phyloP scores from a whole-genome alignment of 2,797 vertebrate species.

The Protonibea diacanthus region DNA sequence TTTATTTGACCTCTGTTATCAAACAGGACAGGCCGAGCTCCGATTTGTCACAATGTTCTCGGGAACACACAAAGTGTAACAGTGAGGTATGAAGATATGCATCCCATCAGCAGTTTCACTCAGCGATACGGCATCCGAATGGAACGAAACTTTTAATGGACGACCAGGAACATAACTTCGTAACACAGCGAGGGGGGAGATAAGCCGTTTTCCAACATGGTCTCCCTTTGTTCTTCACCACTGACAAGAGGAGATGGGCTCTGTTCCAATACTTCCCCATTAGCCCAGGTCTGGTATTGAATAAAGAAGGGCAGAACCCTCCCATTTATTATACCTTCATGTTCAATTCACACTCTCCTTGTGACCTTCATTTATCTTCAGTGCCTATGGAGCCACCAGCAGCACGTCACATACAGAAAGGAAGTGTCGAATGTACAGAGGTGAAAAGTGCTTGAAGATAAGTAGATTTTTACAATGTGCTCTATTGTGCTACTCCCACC shows the following conservation, averaged over 20 bases:
- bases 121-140: constrained; percentile 20
- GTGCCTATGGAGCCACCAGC: neutral
- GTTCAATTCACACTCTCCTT: constrained; percentile 24
- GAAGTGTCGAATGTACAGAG: no score
- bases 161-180: constrained; percentile 9
- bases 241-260: constrained; percentile 36
- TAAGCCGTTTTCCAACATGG: constrained; percentile 12
- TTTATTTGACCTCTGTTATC: constrained; percentile 10
- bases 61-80: neutral
- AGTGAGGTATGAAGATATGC: neutral
- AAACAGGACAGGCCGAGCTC: neutral
- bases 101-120: constrained; percentile 8
- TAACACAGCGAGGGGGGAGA: constrained; percentile 4
- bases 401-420: neutral
- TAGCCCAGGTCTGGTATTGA: constrained; percentile 22
- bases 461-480: neutral
- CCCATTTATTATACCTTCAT: constrained; percentile 25
- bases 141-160: constrained; percentile 30
- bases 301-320: constrained; percentile 34
- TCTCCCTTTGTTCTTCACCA: constrained; percentile 31
- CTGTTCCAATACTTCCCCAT: constrained; percentile 20
- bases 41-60: neutral
- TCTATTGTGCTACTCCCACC: no score
- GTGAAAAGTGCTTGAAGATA: neutral
- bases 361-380: constrained; percentile 27